phyloP scores from a whole-genome alignment of 2,113 vertebrate genomes.

The western clawed frog (Xenopus tropicalis) region DNA sequence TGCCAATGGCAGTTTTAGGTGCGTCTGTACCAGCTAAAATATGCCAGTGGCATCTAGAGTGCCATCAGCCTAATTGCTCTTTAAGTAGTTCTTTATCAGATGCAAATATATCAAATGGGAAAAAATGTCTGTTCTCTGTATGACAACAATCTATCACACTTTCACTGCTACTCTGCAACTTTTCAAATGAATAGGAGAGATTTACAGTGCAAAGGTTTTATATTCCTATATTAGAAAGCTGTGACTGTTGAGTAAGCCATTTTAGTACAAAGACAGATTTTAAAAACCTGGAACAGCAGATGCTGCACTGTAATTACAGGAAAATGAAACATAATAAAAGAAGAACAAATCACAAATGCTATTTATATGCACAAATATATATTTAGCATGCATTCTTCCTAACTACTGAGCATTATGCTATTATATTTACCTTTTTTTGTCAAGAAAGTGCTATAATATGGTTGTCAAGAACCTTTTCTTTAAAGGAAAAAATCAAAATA shows the following conservation, averaged over 20 bases:
- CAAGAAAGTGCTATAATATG: not conserved
- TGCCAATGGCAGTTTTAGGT: too few species aligned
- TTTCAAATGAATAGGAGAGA: not conserved
- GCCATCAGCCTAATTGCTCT: too few species aligned
- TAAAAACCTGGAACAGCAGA: slow-evolving; percentile 49
- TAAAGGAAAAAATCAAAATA: not conserved
- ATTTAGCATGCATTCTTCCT: not conserved
- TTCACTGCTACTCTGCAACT: too few species aligned
- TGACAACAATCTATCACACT: too few species aligned
- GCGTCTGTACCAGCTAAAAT: too few species aligned
- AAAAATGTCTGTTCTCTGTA: too few species aligned
- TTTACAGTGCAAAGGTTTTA: slow-evolving; percentile 40
- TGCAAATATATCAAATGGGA: too few species aligned
- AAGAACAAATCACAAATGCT: slow-evolving; percentile 27
- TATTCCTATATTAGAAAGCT: slow-evolving; percentile 41
- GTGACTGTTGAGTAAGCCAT: slow-evolving; percentile 51
- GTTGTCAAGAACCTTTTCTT: not conserved
- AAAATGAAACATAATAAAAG: slow-evolving; percentile 47
- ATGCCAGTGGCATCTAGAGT: too few species aligned
- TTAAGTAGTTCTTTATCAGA: too few species aligned
- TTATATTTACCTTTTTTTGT: not conserved
- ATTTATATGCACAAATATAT: slow-evolving; percentile 17
- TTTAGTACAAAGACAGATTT: slow-evolving; percentile 47
- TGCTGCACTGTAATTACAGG: slow-evolving; percentile 47
- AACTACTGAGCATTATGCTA: not conserved